phyloP scores from a whole-genome alignment of 2,888 invertebrate genomes.

The Eupithecia centaureata region DNA sequence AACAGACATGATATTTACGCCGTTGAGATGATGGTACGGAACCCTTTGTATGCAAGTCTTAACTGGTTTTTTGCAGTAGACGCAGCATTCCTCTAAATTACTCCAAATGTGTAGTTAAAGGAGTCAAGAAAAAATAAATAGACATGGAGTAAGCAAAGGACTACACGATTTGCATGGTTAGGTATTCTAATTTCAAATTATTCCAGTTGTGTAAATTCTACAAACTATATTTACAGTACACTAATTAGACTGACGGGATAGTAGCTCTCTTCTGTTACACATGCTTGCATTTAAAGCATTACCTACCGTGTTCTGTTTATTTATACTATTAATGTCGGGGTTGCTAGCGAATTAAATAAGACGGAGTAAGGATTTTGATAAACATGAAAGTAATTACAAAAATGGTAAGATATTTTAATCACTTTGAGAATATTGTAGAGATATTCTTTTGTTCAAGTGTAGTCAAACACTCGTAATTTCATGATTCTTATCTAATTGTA shows the following conservation, averaged over 20 bases:
- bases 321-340: not conserved
- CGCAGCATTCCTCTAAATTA: no score
- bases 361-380: not conserved
- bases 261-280: not conserved
- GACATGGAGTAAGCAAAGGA: not conserved
- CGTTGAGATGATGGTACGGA: no score
- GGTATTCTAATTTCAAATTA: not conserved
- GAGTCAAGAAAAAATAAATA: not conserved
- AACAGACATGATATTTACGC: no score
- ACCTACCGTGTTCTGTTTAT: not conserved
- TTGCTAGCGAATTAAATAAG: not conserved
- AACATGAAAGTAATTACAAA: not conserved
- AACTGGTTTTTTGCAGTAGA: not conserved
- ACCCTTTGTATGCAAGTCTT: no score
- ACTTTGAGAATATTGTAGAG: not conserved
- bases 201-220: conserved; percentile 1
- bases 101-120: not conserved
- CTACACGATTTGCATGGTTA: not conserved
- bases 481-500: no score
- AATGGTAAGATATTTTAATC: no score
- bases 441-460: not conserved
- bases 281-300: conserved; percentile 14
- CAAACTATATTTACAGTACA: conserved; percentile 7
- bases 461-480: not conserved
- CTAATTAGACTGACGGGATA: conserved; percentile 18